Percentiles rank a stretch among this genome's conserved stretches.
phyloP scores from a whole-genome alignment of 2,888 invertebrate genomes.

The Cryptus viduatorius region DNA sequence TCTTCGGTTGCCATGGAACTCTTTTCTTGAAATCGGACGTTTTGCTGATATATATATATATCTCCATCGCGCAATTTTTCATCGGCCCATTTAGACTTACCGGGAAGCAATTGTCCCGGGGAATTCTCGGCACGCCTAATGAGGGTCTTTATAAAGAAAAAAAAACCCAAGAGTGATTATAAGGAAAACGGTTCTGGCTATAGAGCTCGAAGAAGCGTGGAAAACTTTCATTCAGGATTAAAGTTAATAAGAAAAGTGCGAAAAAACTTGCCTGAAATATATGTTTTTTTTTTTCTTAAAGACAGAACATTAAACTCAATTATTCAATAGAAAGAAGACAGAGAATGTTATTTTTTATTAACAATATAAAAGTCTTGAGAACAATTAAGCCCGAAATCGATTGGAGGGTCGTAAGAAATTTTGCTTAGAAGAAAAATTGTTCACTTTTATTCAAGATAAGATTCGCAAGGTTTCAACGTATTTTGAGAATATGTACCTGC shows the following conservation, averaged over 20 bases:
- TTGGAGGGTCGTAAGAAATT: neutral
- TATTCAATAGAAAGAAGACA: neutral
- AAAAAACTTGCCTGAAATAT: neutral
- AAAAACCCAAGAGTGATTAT: conserved; percentile 13
- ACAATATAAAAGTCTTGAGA: neutral
- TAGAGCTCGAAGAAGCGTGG: neutral
- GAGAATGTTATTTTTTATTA: neutral
- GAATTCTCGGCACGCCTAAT: conserved; percentile 10
- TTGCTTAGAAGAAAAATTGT: neutral
- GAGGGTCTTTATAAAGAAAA: conserved; percentile 8
- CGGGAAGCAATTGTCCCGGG: conserved; percentile 25
- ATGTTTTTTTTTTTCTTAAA: neutral
- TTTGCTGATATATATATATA: too few species aligned
- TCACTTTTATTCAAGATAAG: too few species aligned
- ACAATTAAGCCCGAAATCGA: conserved; percentile 7
- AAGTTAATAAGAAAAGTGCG: conserved; percentile 9
- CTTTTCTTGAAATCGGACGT: too few species aligned
- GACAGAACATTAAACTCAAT: conserved; percentile 28
- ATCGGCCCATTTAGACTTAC: conserved; percentile 5
- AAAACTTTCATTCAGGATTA: neutral
- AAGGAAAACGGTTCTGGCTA: conserved; percentile 11
- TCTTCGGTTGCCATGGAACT: too few species aligned
- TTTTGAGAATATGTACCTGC: too few species aligned
- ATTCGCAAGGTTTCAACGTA: too few species aligned
- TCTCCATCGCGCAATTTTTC: conserved; percentile 16